phyloP scores from a whole-genome alignment of 2,113 vertebrate species.

The Odocoileus virginianus region DNA sequence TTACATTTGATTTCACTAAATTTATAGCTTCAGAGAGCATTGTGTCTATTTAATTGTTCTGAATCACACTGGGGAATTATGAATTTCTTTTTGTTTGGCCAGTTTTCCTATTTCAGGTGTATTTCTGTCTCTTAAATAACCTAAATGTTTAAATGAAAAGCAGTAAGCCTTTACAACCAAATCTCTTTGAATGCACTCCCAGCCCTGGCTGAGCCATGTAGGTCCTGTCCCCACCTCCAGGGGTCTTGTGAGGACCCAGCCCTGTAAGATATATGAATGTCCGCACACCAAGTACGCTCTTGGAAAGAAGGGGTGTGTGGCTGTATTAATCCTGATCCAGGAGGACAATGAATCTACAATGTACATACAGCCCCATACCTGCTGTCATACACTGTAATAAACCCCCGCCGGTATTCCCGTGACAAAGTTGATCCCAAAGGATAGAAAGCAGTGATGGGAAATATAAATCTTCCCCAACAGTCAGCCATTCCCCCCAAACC shows the following conservation, averaged over 20 bases:
- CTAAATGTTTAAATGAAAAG: neutral
- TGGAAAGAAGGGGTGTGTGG: conserved; percentile 44
- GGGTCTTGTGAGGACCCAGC: neutral
- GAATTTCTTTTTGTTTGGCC: neutral
- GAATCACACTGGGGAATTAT: neutral
- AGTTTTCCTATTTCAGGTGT: neutral
- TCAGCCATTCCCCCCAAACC: neutral
- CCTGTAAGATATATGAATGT: neutral
- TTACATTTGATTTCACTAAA: neutral
- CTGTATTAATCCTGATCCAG: conserved; percentile 57
- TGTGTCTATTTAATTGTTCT: neutral
- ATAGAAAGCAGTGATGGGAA: conserved; percentile 25
- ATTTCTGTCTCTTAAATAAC: neutral
- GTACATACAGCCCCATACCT: conserved; percentile 47
- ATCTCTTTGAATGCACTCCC: neutral
- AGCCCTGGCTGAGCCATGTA: neutral
- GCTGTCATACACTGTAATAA: conserved; percentile 63
- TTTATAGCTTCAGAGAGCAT: neutral
- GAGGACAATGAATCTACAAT: conserved; percentile 57
- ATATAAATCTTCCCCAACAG: conserved; percentile 45
- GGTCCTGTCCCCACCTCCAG: neutral
- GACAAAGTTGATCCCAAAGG: conserved; percentile 26
- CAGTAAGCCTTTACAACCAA: neutral
- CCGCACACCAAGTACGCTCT: neutral
- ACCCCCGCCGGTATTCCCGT: neutral